Conservation (phyloP, 2,113 vertebrate genomes). For the Rhinogobius similis region DNA sequence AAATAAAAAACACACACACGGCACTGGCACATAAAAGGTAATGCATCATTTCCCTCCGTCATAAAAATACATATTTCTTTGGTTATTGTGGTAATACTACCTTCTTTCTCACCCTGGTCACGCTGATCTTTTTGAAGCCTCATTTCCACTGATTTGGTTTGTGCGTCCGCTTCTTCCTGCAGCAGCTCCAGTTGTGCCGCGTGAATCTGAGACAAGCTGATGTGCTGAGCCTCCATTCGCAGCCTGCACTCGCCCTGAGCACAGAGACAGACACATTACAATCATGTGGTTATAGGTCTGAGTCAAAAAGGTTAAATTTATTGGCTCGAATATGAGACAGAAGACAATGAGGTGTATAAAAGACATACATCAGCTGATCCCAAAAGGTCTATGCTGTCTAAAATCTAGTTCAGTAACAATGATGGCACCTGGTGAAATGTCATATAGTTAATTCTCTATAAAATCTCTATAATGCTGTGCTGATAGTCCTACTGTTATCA, state of each 20-base stretch:
- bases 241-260: slow-evolving; percentile 85
- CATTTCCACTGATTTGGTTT: slow-evolving; percentile 36
- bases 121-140: slow-evolving; percentile 62
- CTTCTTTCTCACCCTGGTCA: slow-evolving; percentile 72
- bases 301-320: no score
- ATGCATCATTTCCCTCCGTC: neutral
- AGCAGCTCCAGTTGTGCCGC: slow-evolving; percentile 87
- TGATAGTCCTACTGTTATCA: no score
- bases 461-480: no score
- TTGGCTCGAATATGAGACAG: no score
- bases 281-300: neutral
- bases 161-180: slow-evolving; percentile 55
- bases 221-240: slow-evolving; percentile 89
- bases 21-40: neutral
- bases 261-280: neutral
- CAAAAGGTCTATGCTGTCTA: no score
- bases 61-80: neutral
- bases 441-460: no score
- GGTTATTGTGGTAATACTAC: neutral
- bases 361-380: no score
- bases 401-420: no score
- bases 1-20: neutral
- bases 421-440: no score
- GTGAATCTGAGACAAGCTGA: slow-evolving; percentile 91
- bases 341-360: no score